Evolutionary conservation across 1,140 invertebrate species (phyloP).

Genomic region (Pogonomyrmex barbatus): DNA sequence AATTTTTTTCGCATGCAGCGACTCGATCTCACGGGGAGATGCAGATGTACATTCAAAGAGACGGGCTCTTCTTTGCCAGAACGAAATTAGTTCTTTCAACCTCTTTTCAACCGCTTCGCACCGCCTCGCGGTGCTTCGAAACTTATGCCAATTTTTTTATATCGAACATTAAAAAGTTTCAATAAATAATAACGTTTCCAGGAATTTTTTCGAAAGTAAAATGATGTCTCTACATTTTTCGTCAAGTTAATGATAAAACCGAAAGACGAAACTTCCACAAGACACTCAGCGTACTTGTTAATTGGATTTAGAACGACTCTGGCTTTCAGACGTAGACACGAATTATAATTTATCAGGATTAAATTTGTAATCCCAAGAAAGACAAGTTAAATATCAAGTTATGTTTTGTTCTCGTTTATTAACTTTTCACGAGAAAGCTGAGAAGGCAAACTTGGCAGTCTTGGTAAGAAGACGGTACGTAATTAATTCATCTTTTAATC

Average conservation of each 20-base stretch:
- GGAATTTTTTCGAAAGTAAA: not conserved
- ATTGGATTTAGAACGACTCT: not conserved
- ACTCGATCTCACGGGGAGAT: not conserved
- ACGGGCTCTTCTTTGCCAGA: no score
- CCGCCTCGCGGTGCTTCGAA: not conserved
- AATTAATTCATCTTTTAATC: not conserved
- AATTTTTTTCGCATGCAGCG: not conserved
- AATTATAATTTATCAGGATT: not conserved
- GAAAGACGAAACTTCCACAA: not conserved
- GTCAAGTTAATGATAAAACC: not conserved
- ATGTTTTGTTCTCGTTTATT: not conserved
- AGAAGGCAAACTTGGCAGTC: not conserved
- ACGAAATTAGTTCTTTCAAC: not conserved
- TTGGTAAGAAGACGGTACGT: not conserved
- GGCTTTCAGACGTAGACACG: not conserved
- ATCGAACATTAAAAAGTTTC: not conserved
- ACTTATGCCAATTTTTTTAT: not conserved
- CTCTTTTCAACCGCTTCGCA: not conserved
- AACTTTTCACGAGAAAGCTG: not conserved
- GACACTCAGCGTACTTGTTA: not conserved
- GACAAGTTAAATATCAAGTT: not conserved
- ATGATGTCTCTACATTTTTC: not conserved
- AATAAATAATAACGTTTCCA: not conserved
- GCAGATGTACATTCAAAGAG: not conserved
- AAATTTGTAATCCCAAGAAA: not conserved